Conservation (phyloP, 2,888 invertebrate species). For the Apeira syringaria region DNA sequence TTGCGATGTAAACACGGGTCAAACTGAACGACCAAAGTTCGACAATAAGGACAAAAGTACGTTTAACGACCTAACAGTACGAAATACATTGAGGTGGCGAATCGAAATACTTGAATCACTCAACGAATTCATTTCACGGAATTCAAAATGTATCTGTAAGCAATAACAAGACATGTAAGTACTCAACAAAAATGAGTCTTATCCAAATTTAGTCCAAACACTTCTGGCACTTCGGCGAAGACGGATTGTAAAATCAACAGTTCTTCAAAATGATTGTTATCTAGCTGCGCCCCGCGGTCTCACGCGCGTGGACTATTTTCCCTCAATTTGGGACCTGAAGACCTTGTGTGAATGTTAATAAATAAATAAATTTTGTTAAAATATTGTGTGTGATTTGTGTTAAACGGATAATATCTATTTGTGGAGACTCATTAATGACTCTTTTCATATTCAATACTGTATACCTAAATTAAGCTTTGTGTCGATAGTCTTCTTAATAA, state of each 20-base stretch:
- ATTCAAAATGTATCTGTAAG: conserved; percentile 6
- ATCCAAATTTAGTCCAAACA: conserved; percentile 7
- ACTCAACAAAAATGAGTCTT: conserved; percentile 11
- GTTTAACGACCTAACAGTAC: conserved; percentile 1
- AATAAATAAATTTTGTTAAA: too few species aligned
- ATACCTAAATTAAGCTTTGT: too few species aligned
- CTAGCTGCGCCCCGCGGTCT: too few species aligned
- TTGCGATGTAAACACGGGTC: conserved; percentile 7
- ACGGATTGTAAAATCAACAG: conserved; percentile 8
- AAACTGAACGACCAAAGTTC: conserved; percentile 8
- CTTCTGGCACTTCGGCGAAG: conserved; percentile 1
- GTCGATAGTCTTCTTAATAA: too few species aligned
- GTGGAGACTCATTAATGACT: too few species aligned
- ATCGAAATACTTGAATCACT: conserved; percentile 1
- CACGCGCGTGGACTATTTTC: too few species aligned
- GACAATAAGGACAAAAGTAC: conserved; percentile 4
- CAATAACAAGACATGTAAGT: conserved; percentile 4
- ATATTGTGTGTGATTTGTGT: too few species aligned
- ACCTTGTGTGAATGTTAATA: too few species aligned
- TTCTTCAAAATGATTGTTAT: too few species aligned
- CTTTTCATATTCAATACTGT: too few species aligned
- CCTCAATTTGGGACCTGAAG: too few species aligned
- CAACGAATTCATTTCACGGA: conserved; percentile 4
- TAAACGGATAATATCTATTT: too few species aligned
- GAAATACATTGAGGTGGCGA: not conserved